A percentile compares a stretch with the other conserved stretches of the same genome.
phyloP scores from a whole-genome alignment of 2,797 vertebrate genomes.

The Alcedo quadribrachys region DNA sequence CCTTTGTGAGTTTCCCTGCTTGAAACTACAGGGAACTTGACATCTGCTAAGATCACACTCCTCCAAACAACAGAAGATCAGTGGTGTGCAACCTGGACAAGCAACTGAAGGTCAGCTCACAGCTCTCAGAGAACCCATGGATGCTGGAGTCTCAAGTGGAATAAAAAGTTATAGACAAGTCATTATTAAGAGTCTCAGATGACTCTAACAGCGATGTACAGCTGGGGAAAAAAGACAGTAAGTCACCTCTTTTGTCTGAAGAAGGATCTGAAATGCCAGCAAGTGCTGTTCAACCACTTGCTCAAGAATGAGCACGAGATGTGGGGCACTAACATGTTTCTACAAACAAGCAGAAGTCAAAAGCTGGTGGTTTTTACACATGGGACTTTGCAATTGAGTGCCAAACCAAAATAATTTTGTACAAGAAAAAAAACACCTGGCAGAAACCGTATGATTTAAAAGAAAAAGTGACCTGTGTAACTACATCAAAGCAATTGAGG shows the following conservation, averaged over 20 bases:
- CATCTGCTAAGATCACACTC: neutral
- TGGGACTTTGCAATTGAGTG: neutral
- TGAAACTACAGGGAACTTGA: neutral
- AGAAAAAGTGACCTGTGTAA: neutral
- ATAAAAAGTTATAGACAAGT: neutral
- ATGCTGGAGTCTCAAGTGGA: neutral
- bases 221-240: neutral
- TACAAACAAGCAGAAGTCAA: neutral
- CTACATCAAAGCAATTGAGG: neutral
- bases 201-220: neutral
- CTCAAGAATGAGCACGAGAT: neutral
- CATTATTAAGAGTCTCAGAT: neutral
- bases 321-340: neutral
- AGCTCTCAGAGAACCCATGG: neutral
- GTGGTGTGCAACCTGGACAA: neutral
- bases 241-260: neutral
- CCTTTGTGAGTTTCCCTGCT: neutral
- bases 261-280: neutral
- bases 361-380: neutral
- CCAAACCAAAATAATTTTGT: neutral
- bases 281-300: neutral
- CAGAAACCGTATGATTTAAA: neutral
- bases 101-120: neutral
- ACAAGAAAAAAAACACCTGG: neutral
- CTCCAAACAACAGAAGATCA: neutral